Percentiles rank a stretch among this genome's conserved stretches.
Conservation (phyloP, 2,113 vertebrate genomes). For the Charadrius vociferus region DNA sequence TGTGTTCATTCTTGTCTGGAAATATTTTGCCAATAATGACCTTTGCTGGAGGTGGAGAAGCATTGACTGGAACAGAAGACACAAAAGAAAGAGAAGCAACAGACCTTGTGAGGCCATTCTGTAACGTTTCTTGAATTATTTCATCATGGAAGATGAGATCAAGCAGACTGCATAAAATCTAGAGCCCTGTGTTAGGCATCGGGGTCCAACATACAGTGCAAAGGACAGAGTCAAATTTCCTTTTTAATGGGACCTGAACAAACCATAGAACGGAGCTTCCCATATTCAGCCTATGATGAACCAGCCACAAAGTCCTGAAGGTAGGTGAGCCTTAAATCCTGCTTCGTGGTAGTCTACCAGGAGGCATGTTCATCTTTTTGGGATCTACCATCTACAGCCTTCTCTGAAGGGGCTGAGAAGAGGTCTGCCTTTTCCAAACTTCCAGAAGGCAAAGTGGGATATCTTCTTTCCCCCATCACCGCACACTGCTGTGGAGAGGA, state of each 20-base stretch:
- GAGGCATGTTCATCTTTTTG: background rate
- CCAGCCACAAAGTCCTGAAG: background rate
- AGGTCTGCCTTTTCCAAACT: background rate
- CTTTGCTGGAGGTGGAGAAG: background rate
- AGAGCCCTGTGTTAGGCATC: background rate
- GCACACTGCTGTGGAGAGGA: background rate
- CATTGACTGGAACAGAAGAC: background rate
- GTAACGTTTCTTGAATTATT: background rate
- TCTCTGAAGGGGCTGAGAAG: background rate
- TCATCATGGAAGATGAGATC: background rate
- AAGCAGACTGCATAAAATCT: background rate
- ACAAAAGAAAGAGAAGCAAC: background rate
- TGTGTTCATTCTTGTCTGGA: background rate
- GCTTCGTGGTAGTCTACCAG: background rate
- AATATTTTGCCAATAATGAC: background rate
- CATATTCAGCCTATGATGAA: background rate
- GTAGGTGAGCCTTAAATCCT: background rate
- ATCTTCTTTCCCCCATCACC: background rate
- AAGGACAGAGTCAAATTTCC: background rate
- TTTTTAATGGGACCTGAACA: background rate
- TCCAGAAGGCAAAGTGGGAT: background rate
- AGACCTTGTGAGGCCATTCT: background rate
- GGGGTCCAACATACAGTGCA: background rate
- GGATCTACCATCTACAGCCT: background rate
- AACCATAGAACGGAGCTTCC: background rate